Evolutionary conservation across 2,797 vertebrate species (phyloP).

Genomic region (Poeciliopsis paucimaculata): DNA sequence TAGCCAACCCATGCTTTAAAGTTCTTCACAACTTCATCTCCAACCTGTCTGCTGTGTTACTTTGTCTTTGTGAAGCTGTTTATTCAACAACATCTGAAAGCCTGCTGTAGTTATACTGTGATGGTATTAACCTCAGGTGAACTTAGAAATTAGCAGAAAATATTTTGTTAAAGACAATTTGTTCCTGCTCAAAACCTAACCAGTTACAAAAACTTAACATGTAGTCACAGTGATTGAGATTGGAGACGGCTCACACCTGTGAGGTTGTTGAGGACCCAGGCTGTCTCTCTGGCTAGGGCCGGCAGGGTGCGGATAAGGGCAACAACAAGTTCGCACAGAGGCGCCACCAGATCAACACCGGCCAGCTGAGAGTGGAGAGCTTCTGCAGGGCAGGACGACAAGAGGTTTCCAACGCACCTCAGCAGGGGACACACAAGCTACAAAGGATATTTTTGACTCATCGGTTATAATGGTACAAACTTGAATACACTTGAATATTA

Average conservation of each 20-base stretch:
- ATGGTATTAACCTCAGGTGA: too few species aligned
- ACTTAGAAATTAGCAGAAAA: neutral
- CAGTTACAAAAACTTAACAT: neutral
- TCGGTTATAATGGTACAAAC: neutral
- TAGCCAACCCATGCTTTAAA: neutral
- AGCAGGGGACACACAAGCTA: conserved; percentile 92
- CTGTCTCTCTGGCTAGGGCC: conserved; percentile 84
- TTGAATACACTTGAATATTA: neutral
- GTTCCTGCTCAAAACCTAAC: neutral
- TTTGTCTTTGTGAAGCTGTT: too few species aligned
- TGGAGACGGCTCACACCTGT: conserved; percentile 79
- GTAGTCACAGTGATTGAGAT: neutral
- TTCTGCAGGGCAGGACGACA: conserved; percentile 70
- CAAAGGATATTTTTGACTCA: neutral
- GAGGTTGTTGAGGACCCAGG: conserved; percentile 96
- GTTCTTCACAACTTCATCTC: neutral
- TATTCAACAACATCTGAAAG: too few species aligned
- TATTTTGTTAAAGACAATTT: too few species aligned
- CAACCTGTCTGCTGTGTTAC: neutral
- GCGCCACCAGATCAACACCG: conserved; percentile 79
- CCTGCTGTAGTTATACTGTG: too few species aligned
- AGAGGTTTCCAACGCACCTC: conserved; percentile 89
- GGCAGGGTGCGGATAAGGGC: conserved; percentile 81
- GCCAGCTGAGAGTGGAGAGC: conserved; percentile 50
- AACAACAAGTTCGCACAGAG: conserved; percentile 86